Evolutionary conservation across 2,888 invertebrate genomes (phyloP).

Genomic region (Acanthosepion lycidas): DNA sequence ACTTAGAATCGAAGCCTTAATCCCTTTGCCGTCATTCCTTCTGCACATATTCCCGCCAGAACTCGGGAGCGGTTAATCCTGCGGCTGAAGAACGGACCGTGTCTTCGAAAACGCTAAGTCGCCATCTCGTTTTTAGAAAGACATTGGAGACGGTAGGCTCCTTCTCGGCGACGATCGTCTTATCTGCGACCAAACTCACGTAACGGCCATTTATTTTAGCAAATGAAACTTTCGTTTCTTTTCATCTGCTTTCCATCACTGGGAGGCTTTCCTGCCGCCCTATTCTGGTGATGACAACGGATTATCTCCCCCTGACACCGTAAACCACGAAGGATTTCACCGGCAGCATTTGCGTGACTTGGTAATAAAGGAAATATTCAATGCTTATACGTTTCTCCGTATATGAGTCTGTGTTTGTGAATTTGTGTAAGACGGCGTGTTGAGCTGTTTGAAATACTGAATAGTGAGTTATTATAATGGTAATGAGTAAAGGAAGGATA

Average conservation of each 20-base stretch:
- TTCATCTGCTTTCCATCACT: constrained; percentile 33
- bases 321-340: background rate
- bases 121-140: constrained; percentile 8
- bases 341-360: constrained; percentile 18
- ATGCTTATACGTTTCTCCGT: background rate
- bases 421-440: no score
- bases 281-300: constrained; percentile 14
- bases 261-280: background rate
- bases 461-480: no score
- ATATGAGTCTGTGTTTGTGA: background rate
- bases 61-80: background rate
- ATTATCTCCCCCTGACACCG: constrained; percentile 33
- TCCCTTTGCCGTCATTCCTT: background rate
- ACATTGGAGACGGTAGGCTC: background rate
- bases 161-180: constrained; percentile 12
- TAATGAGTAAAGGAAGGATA: no score
- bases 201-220: constrained; percentile 33
- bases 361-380: background rate
- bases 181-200: background rate
- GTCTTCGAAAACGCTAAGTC: constrained; percentile 8
- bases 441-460: no score
- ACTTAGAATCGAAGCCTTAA: constrained; percentile 22
- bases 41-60: constrained; percentile 33
- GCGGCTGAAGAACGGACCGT: constrained; percentile 7
- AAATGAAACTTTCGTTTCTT: constrained; percentile 33